phyloP scores from a whole-genome alignment of 1,140 invertebrate species.

The Papilio machaon region DNA sequence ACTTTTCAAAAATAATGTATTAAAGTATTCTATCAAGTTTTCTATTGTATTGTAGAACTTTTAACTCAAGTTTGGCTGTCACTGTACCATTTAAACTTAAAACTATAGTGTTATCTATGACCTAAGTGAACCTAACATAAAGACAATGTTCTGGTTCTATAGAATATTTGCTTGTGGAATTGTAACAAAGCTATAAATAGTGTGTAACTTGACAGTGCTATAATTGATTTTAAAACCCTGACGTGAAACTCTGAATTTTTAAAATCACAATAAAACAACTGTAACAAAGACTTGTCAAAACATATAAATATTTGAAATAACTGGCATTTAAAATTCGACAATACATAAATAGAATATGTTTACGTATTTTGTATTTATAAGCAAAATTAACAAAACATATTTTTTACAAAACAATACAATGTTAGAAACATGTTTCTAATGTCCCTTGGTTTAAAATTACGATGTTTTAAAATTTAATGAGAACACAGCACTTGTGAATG shows the following conservation, averaged over 20 bases:
- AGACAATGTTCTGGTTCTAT: too few species aligned
- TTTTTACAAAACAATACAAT: background rate
- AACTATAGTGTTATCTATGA: background rate
- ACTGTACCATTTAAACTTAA: background rate
- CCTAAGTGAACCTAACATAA: too few species aligned
- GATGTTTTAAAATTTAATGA: background rate
- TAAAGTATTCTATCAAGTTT: background rate
- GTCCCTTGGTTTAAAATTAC: background rate
- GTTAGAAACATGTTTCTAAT: slow-evolving; percentile 1
- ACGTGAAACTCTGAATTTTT: too few species aligned
- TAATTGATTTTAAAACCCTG: too few species aligned
- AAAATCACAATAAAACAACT: too few species aligned
- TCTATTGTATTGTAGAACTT: background rate
- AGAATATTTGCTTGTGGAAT: background rate
- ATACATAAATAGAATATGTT: background rate
- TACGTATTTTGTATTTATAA: background rate
- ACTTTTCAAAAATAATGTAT: background rate
- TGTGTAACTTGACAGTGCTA: too few species aligned
- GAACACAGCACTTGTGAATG: too few species aligned
- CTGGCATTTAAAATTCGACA: background rate
- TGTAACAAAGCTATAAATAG: background rate
- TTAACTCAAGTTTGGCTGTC: background rate
- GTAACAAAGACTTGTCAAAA: too few species aligned
- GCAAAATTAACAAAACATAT: background rate
- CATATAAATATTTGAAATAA: background rate